A percentile compares a stretch with the other conserved stretches of the same genome.
Conservation (phyloP, 2,113 vertebrate genomes). For the Datnioides undecimradiatus region DNA sequence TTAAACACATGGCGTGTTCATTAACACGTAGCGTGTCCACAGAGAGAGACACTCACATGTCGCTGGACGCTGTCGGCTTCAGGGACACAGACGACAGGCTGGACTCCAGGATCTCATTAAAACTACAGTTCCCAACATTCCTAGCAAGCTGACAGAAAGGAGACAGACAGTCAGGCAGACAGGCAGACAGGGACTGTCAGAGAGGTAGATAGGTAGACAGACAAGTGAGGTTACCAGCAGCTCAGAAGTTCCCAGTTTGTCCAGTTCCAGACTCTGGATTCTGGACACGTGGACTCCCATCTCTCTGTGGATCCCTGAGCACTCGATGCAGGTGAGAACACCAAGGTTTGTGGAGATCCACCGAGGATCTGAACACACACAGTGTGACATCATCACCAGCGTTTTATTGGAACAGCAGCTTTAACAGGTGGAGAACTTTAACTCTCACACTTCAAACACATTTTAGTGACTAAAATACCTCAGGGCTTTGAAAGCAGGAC, state of each 20-base stretch:
- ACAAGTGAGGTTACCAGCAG: constrained; percentile 91
- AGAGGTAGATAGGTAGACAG: constrained; percentile 29
- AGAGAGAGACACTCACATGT: constrained; percentile 9
- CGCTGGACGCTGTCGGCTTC: background rate
- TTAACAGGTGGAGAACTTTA: too few species aligned
- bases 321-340: constrained; percentile 24
- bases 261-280: constrained; percentile 94
- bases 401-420: too few species aligned
- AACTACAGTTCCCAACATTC: constrained; percentile 35
- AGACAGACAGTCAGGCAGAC: constrained; percentile 20
- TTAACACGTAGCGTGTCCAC: too few species aligned
- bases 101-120: constrained; percentile 25
- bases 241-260: constrained; percentile 94
- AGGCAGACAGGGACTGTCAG: background rate
- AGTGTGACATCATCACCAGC: too few species aligned
- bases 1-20: too few species aligned
- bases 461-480: too few species aligned
- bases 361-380: constrained; percentile 86
- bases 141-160: constrained; percentile 1
- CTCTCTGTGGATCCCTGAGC: constrained; percentile 74
- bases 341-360: constrained; percentile 92
- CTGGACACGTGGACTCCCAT: constrained; percentile 95
- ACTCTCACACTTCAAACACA: too few species aligned
- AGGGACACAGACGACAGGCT: background rate
- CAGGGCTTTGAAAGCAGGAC: too few species aligned